phyloP scores from a whole-genome alignment of 2,888 invertebrate genomes.

The Sacculina carcini region DNA sequence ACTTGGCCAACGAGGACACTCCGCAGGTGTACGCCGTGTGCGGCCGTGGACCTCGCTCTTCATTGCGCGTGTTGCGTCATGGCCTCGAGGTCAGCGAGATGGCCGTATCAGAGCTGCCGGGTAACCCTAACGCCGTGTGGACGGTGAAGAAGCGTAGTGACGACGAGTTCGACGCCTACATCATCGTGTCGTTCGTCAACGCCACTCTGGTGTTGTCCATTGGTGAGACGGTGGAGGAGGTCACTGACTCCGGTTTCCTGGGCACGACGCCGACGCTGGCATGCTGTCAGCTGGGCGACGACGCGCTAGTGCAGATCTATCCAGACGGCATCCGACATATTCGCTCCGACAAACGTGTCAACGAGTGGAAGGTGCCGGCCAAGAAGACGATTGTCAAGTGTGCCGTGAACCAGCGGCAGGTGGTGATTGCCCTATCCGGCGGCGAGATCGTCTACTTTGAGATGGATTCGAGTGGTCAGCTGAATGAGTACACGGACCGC shows the following conservation, averaged over 20 bases:
- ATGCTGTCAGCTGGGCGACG: slow-evolving; percentile 88
- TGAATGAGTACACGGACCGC: slow-evolving; percentile 93
- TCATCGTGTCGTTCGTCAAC: slow-evolving; percentile 96
- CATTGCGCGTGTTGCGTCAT: slow-evolving; percentile 72
- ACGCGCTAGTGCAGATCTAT: slow-evolving; percentile 91
- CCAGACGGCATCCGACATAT: slow-evolving; percentile 97
- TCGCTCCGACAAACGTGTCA: slow-evolving; percentile 86
- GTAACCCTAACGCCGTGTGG: slow-evolving; percentile 99
- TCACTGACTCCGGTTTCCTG: slow-evolving; percentile 94
- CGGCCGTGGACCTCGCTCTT: slow-evolving; percentile 81
- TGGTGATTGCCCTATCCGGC: slow-evolving; percentile 87
- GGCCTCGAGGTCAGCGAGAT: slow-evolving; percentile 97
- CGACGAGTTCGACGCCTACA: slow-evolving; percentile 96
- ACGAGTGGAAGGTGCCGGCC: slow-evolving; percentile 97
- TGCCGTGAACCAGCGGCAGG: slow-evolving; percentile 93
- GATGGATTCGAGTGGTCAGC: slow-evolving; percentile 91
- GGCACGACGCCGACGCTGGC: slow-evolving; percentile 97
- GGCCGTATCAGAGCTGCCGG: slow-evolving; percentile 98
- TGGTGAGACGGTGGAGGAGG: slow-evolving; percentile 99
- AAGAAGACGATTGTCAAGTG: slow-evolving; percentile 91
- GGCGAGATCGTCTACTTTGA: slow-evolving; percentile 97
- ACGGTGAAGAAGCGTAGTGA: slow-evolving; percentile 86
- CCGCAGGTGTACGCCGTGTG: slow-evolving; percentile 91
- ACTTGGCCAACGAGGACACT: slow-evolving; percentile 87
- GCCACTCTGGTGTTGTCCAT: slow-evolving; percentile 96